Conservation (phyloP, 1,140 invertebrate genomes). For the Proales similis region DNA sequence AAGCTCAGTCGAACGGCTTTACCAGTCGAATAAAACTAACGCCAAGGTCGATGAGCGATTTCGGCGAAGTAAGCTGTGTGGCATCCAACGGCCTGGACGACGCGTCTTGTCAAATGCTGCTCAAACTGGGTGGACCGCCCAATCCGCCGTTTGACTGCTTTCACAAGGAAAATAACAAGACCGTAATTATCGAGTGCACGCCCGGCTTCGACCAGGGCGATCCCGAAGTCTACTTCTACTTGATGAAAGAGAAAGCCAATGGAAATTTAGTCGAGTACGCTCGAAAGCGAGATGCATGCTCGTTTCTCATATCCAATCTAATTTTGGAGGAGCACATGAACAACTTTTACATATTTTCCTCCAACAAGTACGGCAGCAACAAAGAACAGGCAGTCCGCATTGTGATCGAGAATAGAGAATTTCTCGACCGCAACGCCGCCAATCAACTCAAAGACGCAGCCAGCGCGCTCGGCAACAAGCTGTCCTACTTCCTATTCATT, state of each 20-base stretch:
- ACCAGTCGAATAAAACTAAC: slow-evolving; percentile 30
- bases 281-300: slow-evolving; percentile 20
- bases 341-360: slow-evolving; percentile 30
- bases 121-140: slow-evolving; percentile 22
- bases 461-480: neutral
- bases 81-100: slow-evolving; percentile 28
- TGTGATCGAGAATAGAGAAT: slow-evolving; percentile 35
- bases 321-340: slow-evolving; percentile 35
- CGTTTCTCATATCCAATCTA: slow-evolving; percentile 27
- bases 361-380: slow-evolving; percentile 20
- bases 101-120: slow-evolving; percentile 9
- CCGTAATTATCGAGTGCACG: slow-evolving; percentile 35
- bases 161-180: slow-evolving; percentile 36
- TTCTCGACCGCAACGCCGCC: slow-evolving; percentile 13
- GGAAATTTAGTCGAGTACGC: slow-evolving; percentile 28
- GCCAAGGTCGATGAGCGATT: slow-evolving; percentile 1
- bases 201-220: slow-evolving; percentile 32
- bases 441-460: slow-evolving; percentile 22
- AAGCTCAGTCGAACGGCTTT: slow-evolving; percentile 19
- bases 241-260: slow-evolving; percentile 31
- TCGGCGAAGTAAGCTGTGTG: slow-evolving; percentile 27
- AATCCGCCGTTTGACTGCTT: slow-evolving; percentile 26
- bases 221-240: slow-evolving; percentile 38
- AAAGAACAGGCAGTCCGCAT: slow-evolving; percentile 24
- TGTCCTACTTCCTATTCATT: neutral